Evolutionary conservation across 64 coral and sea anemone genomes (phyloP).

Genomic region (Pocillopora verrucosa): DNA sequence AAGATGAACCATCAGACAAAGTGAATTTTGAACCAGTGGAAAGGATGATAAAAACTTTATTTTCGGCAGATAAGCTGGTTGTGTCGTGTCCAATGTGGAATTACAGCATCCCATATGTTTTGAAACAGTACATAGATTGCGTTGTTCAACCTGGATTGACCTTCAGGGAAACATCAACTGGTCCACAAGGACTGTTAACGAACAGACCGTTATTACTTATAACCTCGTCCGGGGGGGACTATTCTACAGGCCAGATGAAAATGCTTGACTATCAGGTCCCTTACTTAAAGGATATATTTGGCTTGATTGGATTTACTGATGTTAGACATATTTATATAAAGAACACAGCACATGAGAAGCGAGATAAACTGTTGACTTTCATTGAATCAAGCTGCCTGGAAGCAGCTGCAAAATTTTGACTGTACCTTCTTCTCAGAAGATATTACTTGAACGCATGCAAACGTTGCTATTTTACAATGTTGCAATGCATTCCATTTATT

Average conservation of each 20-base stretch:
- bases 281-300: conserved; percentile 91
- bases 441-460: no score
- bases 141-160: conserved; percentile 96
- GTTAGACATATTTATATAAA: conserved; percentile 95
- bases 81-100: conserved; percentile 99
- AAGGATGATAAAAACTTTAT: conserved; percentile 86
- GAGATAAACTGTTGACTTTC: conserved; percentile 49
- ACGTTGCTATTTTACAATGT: no score
- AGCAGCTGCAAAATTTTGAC: conserved; percentile 60
- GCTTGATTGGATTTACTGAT: conserved; percentile 93
- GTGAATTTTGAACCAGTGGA: conserved; percentile 76
- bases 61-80: conserved; percentile 89
- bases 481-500: no score
- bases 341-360: conserved; percentile 76
- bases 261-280: conserved; percentile 91
- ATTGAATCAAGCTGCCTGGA: conserved; percentile 35
- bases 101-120: conserved; percentile 96
- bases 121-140: conserved; percentile 99
- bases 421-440: neutral
- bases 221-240: conserved; percentile 90
- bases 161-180: conserved; percentile 77
- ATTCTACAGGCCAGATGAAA: conserved; percentile 67
- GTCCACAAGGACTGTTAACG: conserved; percentile 73
- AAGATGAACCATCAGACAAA: conserved; percentile 55
- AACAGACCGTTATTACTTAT: conserved; percentile 78